A percentile compares a stretch with the other conserved stretches of the same genome.
phyloP scores from a whole-genome alignment of 2,113 vertebrate genomes.

The Cynocephalus volans region DNA sequence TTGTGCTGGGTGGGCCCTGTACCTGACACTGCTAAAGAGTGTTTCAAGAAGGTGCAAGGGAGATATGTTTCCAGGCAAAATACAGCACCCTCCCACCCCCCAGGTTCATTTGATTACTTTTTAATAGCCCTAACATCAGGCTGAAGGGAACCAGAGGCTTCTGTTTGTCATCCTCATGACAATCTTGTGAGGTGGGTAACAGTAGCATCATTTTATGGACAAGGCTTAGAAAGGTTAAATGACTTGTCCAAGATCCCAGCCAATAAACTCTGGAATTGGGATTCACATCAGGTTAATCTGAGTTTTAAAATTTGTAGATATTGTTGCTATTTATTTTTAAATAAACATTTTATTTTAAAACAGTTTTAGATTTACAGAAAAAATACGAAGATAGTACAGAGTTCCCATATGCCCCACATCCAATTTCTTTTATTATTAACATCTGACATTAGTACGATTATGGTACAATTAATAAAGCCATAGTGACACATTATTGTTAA shows the following conservation, averaged over 20 bases:
- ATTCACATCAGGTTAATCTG: background rate
- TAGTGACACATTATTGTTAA: background rate
- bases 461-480: conserved; percentile 13
- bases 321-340: background rate
- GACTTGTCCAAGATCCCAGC: background rate
- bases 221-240: background rate
- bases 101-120: background rate
- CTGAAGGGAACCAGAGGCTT: background rate
- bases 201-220: background rate
- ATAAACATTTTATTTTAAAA: background rate
- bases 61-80: background rate
- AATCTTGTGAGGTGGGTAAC: background rate
- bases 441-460: background rate
- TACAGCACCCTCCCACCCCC: background rate
- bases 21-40: background rate
- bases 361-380: background rate
- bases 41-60: background rate
- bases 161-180: background rate
- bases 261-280: background rate
- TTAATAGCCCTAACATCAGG: background rate
- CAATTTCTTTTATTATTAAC: background rate
- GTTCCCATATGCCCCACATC: background rate
- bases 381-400: background rate
- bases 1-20: background rate
- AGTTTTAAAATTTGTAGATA: background rate